Base-by-base conservation (phyloP, 1,140 invertebrate species). In the Coelopa frigida region DNA sequence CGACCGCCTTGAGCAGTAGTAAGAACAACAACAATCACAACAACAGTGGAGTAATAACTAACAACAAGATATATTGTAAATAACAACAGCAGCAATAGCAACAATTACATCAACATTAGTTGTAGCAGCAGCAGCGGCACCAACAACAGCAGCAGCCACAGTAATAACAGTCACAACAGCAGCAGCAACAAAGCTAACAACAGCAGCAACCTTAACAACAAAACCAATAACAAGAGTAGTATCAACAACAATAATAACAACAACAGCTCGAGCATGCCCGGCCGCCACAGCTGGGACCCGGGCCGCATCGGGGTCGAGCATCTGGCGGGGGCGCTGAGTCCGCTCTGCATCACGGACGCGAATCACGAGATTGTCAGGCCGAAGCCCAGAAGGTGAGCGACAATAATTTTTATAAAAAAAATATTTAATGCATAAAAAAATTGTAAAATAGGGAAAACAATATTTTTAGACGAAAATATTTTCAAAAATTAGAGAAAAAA, bases 341-440 rank as follows among this genome's bases (percentile, higher is more conserved):
- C 78, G 44, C 72, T 82, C 31, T 82, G 80, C 61, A 81, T 82
- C 55, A 78, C 80, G 5, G 82, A 83, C 65, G 76, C 80, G 48
- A 84, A 82, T 54, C 85, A 89, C 70, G 87, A 91, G 69, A 90
- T 91, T 62, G 77, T 91, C 44, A 73, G 87, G 53, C 87, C 87
- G 8, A 91, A 90, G 70, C 88, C 88, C 4, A 76, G 88, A 70
- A 83, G 87, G 87, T 89, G 71, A 73, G 63, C 37, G 20, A 31
- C n/a, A 29, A 29, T 15, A 40, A 40, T 40, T 21, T 29, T 29
- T 8, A 29, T 29, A 8, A 29, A 29, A 29, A n/a, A 29, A 29
- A n/a, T 8, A n/a, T 29, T 29, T 8, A 8, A 8, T 8, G n/a
- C 8, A 29, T 8, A 29, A 29, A 8, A 29, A 8, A 29, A 8